Evolutionary conservation across 2,888 invertebrate genomes (phyloP).

Genomic region (Aradus depressus): DNA sequence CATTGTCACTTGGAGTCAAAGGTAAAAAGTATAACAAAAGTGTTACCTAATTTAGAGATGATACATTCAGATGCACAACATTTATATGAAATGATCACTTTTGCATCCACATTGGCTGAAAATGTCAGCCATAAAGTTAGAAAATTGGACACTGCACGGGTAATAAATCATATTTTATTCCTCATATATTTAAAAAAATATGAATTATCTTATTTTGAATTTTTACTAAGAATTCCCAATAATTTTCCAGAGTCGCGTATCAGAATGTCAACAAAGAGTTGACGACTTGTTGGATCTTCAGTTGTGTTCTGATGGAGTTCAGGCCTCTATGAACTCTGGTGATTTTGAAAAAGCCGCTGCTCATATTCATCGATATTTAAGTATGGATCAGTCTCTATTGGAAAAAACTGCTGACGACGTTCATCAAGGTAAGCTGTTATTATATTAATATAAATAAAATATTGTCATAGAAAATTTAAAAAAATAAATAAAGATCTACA

Average conservation of each 20-base stretch:
- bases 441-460: too few species aligned
- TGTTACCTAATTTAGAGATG: constrained; percentile 65
- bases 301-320: constrained; percentile 93
- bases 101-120: constrained; percentile 78
- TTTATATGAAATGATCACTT: constrained; percentile 71
- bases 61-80: constrained; percentile 68
- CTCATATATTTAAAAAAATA: constrained; percentile 10
- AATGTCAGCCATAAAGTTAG: constrained; percentile 94
- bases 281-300: constrained; percentile 91
- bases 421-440: constrained; percentile 41
- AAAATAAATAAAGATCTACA: too few species aligned
- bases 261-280: constrained; percentile 86
- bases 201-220: constrained; percentile 9
- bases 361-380: constrained; percentile 85
- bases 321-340: constrained; percentile 82
- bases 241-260: constrained; percentile 62
- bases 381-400: constrained; percentile 77
- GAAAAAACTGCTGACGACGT: constrained; percentile 67
- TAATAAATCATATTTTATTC: constrained; percentile 38
- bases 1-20: constrained; percentile 69
- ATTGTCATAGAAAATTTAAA: too few species aligned
- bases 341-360: constrained; percentile 96
- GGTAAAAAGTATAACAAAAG: constrained; percentile 65
- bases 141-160: constrained; percentile 82
- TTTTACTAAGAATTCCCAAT: neutral